These are phyloP conservation scores for Eidolon helvum DNA, from an alignment of 2,113 vertebrate species.

Conservation along the genomic window DNA sequence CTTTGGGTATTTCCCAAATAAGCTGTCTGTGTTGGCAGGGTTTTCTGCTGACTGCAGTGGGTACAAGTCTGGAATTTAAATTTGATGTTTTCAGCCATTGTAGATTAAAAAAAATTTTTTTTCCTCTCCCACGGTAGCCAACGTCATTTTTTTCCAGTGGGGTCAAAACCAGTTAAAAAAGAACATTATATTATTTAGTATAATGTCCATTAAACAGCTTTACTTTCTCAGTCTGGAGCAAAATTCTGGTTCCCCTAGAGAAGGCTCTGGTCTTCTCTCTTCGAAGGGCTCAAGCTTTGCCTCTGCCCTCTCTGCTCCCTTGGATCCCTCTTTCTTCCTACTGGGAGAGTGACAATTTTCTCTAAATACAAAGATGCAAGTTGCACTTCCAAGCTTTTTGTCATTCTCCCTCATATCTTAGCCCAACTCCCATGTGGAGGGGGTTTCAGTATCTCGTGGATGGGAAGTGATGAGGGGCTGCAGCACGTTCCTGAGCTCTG, in stretches of 20 bases:
- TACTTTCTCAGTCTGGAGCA: background rate
- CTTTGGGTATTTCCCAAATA: slow-evolving; percentile 55
- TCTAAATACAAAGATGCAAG: background rate
- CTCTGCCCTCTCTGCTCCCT: background rate
- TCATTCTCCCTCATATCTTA: background rate
- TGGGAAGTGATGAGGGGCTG: background rate
- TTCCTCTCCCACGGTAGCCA: background rate
- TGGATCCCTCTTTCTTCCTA: background rate
- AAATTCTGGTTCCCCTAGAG: background rate
- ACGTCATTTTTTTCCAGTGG: background rate
- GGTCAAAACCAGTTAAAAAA: slow-evolving; percentile 12
- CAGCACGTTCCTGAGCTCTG: background rate
- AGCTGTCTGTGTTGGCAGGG: slow-evolving; percentile 35
- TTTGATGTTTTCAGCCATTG: slow-evolving; percentile 54
- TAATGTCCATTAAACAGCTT: background rate
- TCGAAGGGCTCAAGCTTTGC: background rate
- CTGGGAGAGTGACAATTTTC: background rate
- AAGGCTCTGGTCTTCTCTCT: background rate
- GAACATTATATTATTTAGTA: background rate
- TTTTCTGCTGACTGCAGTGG: slow-evolving; percentile 63
- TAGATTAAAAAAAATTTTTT: background rate
- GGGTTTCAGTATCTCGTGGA: background rate
- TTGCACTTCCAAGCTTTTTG: background rate
- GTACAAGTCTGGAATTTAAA: slow-evolving; percentile 70
- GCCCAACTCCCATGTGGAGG: background rate